Conservation (phyloP, 2,113 vertebrate species). For the Callionymus lyra region DNA sequence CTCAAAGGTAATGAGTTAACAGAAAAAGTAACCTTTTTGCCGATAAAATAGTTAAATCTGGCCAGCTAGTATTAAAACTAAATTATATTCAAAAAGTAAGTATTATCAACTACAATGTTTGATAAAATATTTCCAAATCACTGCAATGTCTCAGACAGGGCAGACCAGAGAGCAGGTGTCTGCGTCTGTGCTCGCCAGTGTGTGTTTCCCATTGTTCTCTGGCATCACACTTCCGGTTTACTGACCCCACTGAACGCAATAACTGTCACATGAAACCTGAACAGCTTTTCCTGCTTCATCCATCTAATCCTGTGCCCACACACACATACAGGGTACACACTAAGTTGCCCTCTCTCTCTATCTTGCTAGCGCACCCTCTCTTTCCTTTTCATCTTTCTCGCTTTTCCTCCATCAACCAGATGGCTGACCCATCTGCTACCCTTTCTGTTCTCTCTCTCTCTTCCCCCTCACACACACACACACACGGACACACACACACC, state of each 20-base stretch:
- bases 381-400: constrained; percentile 58
- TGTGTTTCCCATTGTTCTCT: constrained; percentile 15
- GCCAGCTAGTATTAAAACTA: too few species aligned
- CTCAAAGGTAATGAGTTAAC: too few species aligned
- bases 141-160: too few species aligned
- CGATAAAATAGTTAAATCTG: too few species aligned
- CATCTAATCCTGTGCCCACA: background rate
- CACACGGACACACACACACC: background rate
- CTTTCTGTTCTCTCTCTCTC: constrained; percentile 42
- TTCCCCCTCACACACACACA: constrained; percentile 15
- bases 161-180: background rate
- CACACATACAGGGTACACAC: constrained; percentile 8
- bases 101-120: too few species aligned
- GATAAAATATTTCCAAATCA: too few species aligned
- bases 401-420: constrained; percentile 67
- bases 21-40: too few species aligned
- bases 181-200: too few species aligned
- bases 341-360: constrained; percentile 12
- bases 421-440: constrained; percentile 75
- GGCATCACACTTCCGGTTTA: constrained; percentile 43
- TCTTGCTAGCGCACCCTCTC: constrained; percentile 36
- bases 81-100: too few species aligned
- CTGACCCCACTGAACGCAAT: constrained; percentile 18
- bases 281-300: constrained; percentile 11
- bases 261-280: constrained; percentile 20